phyloP scores from a whole-genome alignment of 2,797 vertebrate genomes.

The Hoplostethus mediterraneus region DNA sequence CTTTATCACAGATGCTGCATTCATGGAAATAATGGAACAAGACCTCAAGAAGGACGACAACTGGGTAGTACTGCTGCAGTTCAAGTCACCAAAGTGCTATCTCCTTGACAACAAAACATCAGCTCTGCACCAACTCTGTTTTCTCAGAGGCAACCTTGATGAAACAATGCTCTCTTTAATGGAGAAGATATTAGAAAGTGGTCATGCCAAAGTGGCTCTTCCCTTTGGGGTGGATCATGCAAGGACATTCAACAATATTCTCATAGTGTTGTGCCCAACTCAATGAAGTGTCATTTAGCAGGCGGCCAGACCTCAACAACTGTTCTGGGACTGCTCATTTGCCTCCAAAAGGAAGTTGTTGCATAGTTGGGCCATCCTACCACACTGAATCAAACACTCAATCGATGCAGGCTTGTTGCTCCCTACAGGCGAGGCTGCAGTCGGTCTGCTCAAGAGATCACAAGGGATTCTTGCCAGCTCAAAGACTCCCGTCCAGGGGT shows the following conservation, averaged over 20 bases:
- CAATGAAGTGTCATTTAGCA: conserved; percentile 21
- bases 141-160: conserved; percentile 43
- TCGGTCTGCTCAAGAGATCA: conserved; percentile 3
- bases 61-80: conserved; percentile 28
- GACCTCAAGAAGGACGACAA: conserved; percentile 36
- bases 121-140: conserved; percentile 33
- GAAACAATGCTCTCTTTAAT: conserved; percentile 30
- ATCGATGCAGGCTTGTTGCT: background rate
- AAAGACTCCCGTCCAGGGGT: no score
- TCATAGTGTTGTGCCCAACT: conserved; percentile 15
- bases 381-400: conserved; percentile 6
- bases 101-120: conserved; percentile 62
- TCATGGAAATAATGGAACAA: conserved; percentile 41
- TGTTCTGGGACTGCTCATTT: conserved; percentile 6
- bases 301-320: conserved; percentile 29
- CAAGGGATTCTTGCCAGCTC: no score
- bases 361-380: conserved; percentile 9
- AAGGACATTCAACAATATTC: no score
- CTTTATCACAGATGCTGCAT: conserved; percentile 47
- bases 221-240: no score
- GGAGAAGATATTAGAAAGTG: conserved; percentile 12
- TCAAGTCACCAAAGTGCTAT: conserved; percentile 7
- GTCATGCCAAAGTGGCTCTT: conserved; percentile 7
- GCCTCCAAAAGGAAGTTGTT: conserved; percentile 27
- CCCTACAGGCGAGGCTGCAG: conserved; percentile 3